Conservation (phyloP, 2,113 vertebrate genomes). For the Sander vitreus region DNA sequence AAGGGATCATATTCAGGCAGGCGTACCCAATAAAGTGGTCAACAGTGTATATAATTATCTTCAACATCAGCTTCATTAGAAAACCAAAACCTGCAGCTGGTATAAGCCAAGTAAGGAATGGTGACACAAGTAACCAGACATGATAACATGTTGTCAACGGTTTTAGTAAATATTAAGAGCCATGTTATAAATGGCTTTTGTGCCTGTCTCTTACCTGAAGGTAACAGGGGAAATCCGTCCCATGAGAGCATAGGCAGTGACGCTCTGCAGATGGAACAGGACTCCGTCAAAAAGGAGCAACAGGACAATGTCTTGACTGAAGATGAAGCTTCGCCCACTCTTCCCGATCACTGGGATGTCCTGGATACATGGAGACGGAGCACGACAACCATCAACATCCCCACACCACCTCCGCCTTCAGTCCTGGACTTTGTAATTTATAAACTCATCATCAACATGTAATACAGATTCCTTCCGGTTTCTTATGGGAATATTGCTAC, state of each 20-base stretch:
- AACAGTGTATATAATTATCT: background rate
- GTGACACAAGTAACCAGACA: background rate
- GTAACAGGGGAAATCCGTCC: slow-evolving; percentile 96
- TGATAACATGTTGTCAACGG: too few relatives aligned
- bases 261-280: slow-evolving; percentile 96
- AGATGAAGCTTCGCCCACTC: slow-evolving; percentile 85
- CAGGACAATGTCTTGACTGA: slow-evolving; percentile 89
- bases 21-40: background rate
- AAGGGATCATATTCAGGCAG: background rate
- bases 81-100: background rate
- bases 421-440: background rate
- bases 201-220: slow-evolving; percentile 87
- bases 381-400: background rate
- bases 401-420: background rate
- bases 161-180: background rate
- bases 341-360: slow-evolving; percentile 86
- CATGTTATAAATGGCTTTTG: background rate
- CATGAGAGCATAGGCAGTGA: slow-evolving; percentile 97
- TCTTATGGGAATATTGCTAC: background rate
- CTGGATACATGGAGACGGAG: slow-evolving; percentile 42
- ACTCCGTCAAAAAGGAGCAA: slow-evolving; percentile 91
- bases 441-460: background rate
- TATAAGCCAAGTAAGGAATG: background rate
- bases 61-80: background rate
- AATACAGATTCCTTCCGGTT: background rate